These are phyloP conservation scores for Pseudolaguvia tuberculata DNA, from an alignment of 2,113 vertebrate genomes.

Conservation along the genomic window DNA sequence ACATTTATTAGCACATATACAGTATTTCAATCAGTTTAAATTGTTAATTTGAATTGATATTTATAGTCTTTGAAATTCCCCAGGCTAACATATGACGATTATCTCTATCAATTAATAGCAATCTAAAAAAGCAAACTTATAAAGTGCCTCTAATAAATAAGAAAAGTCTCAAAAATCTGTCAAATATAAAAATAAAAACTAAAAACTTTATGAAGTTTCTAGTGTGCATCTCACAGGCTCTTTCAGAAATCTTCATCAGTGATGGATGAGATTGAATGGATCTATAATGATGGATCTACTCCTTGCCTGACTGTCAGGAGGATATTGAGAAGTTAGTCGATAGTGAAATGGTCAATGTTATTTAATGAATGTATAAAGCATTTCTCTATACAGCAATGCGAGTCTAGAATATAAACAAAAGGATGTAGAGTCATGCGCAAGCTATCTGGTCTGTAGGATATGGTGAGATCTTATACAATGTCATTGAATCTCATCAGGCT, in stretches of 20 bases:
- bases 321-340: conserved; percentile 54
- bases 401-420: neutral
- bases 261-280: conserved; percentile 10
- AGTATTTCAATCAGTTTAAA: too few relatives aligned
- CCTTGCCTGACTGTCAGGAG: neutral
- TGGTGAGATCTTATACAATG: neutral
- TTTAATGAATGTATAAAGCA: conserved; percentile 47
- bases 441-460: neutral
- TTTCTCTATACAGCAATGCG: neutral
- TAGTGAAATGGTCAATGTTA: conserved; percentile 46
- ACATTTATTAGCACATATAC: too few relatives aligned
- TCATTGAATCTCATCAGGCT: neutral
- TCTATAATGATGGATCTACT: neutral
- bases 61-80: too few relatives aligned
- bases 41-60: too few relatives aligned
- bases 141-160: neutral
- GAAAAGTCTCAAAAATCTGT: too few relatives aligned
- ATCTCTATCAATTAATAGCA: too few relatives aligned
- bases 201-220: too few relatives aligned
- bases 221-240: conserved; percentile 6
- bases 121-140: neutral
- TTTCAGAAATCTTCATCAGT: conserved; percentile 15
- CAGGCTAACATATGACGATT: too few relatives aligned
- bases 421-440: neutral
- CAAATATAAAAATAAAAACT: too few relatives aligned